A percentile compares a stretch with the other conserved stretches of the same genome.
Conservation (phyloP, 2,888 invertebrate genomes). For the Clepsis dumicolana region DNA sequence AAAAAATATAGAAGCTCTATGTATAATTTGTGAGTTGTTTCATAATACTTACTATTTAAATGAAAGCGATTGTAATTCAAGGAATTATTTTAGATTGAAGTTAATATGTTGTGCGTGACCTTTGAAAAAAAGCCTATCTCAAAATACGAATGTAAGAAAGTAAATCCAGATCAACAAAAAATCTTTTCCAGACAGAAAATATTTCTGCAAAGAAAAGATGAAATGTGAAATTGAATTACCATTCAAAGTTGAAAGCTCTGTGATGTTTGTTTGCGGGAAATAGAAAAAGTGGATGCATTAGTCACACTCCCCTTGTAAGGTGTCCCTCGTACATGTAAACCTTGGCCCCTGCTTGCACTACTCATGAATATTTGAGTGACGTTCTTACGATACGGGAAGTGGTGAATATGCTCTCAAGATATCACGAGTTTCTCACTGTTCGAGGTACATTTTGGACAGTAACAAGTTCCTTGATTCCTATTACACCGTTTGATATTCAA, state of each 20-base stretch:
- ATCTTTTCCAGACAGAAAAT: slow-evolving; percentile 49
- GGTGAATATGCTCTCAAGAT: slow-evolving; percentile 62
- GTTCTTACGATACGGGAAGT: slow-evolving; percentile 65
- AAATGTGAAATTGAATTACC: slow-evolving; percentile 75
- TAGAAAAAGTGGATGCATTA: slow-evolving; percentile 76
- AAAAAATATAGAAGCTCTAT: too few species aligned
- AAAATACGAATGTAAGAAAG: background rate
- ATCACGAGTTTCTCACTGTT: slow-evolving; percentile 41
- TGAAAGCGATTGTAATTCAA: background rate
- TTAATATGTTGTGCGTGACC: background rate
- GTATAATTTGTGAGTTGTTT: background rate
- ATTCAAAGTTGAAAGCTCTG: slow-evolving; percentile 68
- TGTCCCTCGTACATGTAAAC: slow-evolving; percentile 54
- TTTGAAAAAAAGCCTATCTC: background rate
- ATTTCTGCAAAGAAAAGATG: slow-evolving; percentile 57
- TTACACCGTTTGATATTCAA: slow-evolving; percentile 44
- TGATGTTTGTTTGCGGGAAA: slow-evolving; percentile 75
- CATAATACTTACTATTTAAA: background rate
- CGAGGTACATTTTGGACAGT: slow-evolving; percentile 39
- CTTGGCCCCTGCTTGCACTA: slow-evolving; percentile 68
- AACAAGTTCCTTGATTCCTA: slow-evolving; percentile 42
- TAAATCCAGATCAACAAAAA: slow-evolving; percentile 44
- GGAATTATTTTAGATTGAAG: background rate
- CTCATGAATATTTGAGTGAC: slow-evolving; percentile 78
- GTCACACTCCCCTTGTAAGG: slow-evolving; percentile 62